Percentiles rank a stretch among this genome's conserved stretches.
These are phyloP conservation scores for Tenthredo notha DNA, from an alignment of 2,888 invertebrate species.

Conservation along the genomic window DNA sequence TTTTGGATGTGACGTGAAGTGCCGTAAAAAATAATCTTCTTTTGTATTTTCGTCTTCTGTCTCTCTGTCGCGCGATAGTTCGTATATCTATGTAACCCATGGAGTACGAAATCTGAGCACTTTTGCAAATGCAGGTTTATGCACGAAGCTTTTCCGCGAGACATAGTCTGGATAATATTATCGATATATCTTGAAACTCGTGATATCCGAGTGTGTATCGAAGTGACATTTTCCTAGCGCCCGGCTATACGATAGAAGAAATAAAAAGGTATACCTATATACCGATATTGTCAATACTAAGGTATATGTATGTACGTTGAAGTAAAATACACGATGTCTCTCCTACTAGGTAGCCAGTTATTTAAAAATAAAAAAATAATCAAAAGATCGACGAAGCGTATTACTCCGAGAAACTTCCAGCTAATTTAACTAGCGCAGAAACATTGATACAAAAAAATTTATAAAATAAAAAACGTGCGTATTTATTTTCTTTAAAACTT, in stretches of 20 bases:
- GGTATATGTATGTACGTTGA: no score
- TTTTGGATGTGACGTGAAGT: no score
- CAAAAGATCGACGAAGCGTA: not conserved
- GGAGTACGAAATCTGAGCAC: not conserved
- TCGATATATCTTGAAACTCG: constrained; percentile 32
- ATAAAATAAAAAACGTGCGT: not conserved
- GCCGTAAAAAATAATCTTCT: no score
- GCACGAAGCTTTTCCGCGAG: constrained; percentile 27
- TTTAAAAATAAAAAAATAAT: not conserved
- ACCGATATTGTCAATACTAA: constrained; percentile 5
- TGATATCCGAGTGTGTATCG: constrained; percentile 27
- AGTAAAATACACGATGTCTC: not conserved
- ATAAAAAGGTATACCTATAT: constrained; percentile 11
- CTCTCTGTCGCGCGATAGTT: not conserved
- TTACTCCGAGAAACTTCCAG: not conserved
- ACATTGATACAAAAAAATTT: not conserved
- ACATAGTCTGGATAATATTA: constrained; percentile 14
- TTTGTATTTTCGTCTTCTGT: not conserved
- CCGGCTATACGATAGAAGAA: not conserved
- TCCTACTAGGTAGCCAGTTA: not conserved
- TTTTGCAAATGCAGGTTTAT: constrained; percentile 28
- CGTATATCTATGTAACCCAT: not conserved
- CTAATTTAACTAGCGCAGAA: not conserved
- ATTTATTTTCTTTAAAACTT: not conserved
- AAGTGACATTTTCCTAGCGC: constrained; percentile 31